Evolutionary conservation across 1,140 invertebrate species (phyloP), one percentile per base, ranked within the genome.

Genomic region (Neelides sp.): DNA sequence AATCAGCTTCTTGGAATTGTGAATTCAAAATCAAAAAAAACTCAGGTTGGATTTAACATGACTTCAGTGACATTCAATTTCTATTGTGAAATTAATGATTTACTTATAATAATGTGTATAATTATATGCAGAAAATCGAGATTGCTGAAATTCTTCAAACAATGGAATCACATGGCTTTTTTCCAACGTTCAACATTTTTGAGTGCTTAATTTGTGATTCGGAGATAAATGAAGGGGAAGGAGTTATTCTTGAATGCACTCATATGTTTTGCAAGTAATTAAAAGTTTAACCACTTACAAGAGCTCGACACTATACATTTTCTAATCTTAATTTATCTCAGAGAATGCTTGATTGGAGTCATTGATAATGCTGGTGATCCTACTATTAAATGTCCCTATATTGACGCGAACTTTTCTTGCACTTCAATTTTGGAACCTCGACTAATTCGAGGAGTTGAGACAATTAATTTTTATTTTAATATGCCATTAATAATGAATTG

Each of bases 221-320:
- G 20, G 66, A 67, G 7, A 63, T 74, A 47, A 50, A 50, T 10
- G 45, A 50, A 7, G 65, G 65, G n/a, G 61, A 69, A 26, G 75
- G 74, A 0, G 66, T 74, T n/a, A 62, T 73, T 12, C 61, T 77
- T 2, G 73, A 76, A 24, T 77, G 75, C 65, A 63, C 75, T 1
- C 75, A 77, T 57, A 61, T 57, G 10, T 76, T 76, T 58, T 77
- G 75, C 64, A 69, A 64, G 74, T 75, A 63, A 20, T 13, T n/a
- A 37, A 19, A 8, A n/a, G n/a, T n/a, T n/a, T n/a, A 39, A 39
- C 17, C 7, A 10, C 7, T 24, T 3, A 10, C 5, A 19, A 19
- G 15, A 42, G 23, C 12, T 42, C 2, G 40, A 22, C 3, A 10
- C 24, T 35, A 19, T 1, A 24, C n/a, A n/a, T n/a, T n/a, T n/a